These are phyloP conservation scores for Tachyglossus aculeatus DNA, from an alignment of 2,797 vertebrate genomes.

Conservation along the genomic window DNA sequence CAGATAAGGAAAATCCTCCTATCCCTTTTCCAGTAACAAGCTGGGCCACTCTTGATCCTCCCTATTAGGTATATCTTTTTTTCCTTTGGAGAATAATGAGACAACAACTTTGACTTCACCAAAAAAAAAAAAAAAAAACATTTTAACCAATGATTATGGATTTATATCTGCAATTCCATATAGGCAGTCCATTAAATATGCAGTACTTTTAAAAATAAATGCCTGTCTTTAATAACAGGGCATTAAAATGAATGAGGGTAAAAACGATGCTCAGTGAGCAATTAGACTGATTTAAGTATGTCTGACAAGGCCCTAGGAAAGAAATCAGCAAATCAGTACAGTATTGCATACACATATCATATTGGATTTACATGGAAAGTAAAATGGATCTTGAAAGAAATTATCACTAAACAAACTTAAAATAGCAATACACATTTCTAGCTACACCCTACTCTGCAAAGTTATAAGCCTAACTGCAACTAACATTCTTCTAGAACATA, in stretches of 20 bases:
- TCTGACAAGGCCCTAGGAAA: constrained; percentile 16
- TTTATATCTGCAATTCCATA: constrained; percentile 44
- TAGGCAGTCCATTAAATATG: constrained; percentile 28
- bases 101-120: constrained; percentile 19
- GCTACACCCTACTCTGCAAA: neutral
- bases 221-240: constrained; percentile 42
- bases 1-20: neutral
- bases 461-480: neutral
- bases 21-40: neutral
- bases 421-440: constrained; percentile 17
- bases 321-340: neutral
- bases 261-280: constrained; percentile 43
- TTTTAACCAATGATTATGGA: constrained; percentile 42
- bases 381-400: constrained; percentile 16
- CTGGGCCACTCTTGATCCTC: neutral
- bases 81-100: constrained; percentile 23
- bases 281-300: constrained; percentile 42
- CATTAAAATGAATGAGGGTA: constrained; percentile 44
- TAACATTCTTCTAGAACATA: neutral
- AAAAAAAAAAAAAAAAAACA: constrained; percentile 9
- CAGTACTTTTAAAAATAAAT: constrained; percentile 44
- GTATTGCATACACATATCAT: neutral
- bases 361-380: constrained; percentile 8
- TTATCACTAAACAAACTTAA: constrained; percentile 1
- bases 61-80: constrained; percentile 8